Percentiles rank a stretch among this genome's conserved stretches.
Evolutionary conservation across 2,113 vertebrate species (phyloP).

Genomic region (Ameiurus melas): DNA sequence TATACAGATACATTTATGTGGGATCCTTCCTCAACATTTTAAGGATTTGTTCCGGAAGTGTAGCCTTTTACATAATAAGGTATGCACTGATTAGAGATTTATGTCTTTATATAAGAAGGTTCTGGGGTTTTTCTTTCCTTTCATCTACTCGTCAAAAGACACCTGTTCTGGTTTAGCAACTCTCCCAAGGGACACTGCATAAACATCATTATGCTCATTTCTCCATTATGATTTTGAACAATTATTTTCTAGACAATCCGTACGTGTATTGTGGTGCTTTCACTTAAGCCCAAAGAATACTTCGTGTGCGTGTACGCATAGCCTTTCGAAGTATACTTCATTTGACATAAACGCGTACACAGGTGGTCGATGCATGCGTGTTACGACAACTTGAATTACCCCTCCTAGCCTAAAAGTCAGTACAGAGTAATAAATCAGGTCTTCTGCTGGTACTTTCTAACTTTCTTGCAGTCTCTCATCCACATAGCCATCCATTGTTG

Average conservation of each 20-base stretch:
- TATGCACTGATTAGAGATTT: not conserved
- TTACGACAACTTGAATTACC: too few relatives aligned
- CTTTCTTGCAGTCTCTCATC: too few relatives aligned
- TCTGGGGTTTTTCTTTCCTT: too few relatives aligned
- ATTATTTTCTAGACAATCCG: not conserved
- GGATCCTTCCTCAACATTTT: not conserved
- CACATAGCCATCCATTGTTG: too few relatives aligned
- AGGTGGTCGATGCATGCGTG: too few relatives aligned
- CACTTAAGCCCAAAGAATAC: not conserved
- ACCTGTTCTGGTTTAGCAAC: not conserved
- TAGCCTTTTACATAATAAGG: not conserved
- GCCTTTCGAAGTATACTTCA: too few relatives aligned
- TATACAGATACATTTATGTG: not conserved
- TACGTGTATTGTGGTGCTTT: not conserved
- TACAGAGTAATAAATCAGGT: too few relatives aligned
- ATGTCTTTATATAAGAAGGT: not conserved
- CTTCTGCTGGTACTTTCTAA: too few relatives aligned
- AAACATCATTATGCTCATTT: not conserved
- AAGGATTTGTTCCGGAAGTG: not conserved
- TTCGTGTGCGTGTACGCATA: too few relatives aligned
- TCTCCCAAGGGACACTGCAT: not conserved
- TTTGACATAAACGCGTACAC: too few relatives aligned
- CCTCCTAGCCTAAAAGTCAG: too few relatives aligned
- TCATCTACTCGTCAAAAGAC: not conserved
- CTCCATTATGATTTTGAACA: not conserved